A percentile compares a stretch with the other conserved stretches of the same genome.
These are phyloP conservation scores for Spicauda simplicius DNA, from an alignment of 2,888 invertebrate species.

Conservation along the genomic window DNA sequence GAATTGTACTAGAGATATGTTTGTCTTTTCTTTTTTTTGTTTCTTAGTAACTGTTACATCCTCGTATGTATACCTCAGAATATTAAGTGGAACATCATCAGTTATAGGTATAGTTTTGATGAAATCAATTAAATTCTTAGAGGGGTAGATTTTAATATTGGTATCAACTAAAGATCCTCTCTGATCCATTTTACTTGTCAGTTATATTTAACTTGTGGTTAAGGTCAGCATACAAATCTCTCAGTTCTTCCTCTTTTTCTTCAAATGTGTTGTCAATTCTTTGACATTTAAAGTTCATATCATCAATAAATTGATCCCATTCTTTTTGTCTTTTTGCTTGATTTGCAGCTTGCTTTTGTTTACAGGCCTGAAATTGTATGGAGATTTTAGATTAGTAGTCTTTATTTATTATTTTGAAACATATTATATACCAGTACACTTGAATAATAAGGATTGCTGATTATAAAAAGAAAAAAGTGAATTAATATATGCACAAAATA, in stretches of 20 bases:
- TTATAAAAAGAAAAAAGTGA: no score
- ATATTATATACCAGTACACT: no score
- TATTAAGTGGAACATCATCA: conserved; percentile 80
- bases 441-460: no score
- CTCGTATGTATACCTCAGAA: conserved; percentile 63
- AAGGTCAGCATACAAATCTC: conserved; percentile 89
- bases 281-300: conserved; percentile 90
- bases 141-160: conserved; percentile 87
- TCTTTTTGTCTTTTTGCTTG: conserved; percentile 75
- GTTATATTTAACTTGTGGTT: conserved; percentile 89
- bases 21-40: conserved; percentile 6
- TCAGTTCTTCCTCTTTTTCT: conserved; percentile 91
- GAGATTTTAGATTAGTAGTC: background rate
- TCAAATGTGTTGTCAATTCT: conserved; percentile 91
- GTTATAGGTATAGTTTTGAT: conserved; percentile 76
- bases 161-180: conserved; percentile 87
- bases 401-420: background rate
- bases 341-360: conserved; percentile 60
- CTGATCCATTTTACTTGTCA: conserved; percentile 78
- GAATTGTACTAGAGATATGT: conserved; percentile 47
- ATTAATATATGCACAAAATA: no score
- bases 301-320: conserved; percentile 91
- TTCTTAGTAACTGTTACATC: conserved; percentile 35
- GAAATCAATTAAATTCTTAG: conserved; percentile 83
- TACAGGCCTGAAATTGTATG: conserved; percentile 54